phyloP scores from a whole-genome alignment of 2,797 vertebrate species.

The Bryconaethiops microstoma region DNA sequence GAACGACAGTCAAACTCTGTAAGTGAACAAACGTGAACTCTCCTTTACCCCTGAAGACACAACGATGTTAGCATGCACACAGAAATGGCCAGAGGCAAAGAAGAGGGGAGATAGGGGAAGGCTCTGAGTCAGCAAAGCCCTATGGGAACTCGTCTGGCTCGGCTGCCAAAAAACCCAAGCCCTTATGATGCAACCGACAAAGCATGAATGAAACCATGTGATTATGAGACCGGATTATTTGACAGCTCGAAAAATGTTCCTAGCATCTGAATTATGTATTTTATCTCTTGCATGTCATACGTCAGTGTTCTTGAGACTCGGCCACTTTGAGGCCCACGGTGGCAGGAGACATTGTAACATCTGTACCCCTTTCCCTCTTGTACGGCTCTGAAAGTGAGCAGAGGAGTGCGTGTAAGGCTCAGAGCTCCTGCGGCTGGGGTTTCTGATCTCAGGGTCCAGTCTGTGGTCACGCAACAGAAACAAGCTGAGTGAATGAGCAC shows the following conservation, averaged over 20 bases:
- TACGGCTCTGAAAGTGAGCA: slow-evolving; percentile 31
- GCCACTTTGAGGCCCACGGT: slow-evolving; percentile 7
- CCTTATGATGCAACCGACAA: slow-evolving; percentile 68
- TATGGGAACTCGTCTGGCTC: slow-evolving; percentile 60
- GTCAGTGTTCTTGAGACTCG: slow-evolving; percentile 25
- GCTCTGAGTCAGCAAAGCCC: slow-evolving; percentile 70
- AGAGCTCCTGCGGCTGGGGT: slow-evolving; percentile 40
- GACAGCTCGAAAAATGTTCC: slow-evolving; percentile 32
- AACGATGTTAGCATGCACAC: slow-evolving; percentile 67
- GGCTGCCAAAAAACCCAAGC: slow-evolving; percentile 58
- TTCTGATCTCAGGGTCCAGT: slow-evolving; percentile 55
- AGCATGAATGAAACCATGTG: slow-evolving; percentile 61
- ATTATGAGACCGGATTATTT: slow-evolving; percentile 60
- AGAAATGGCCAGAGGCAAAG: slow-evolving; percentile 73
- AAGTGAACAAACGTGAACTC: slow-evolving; percentile 66
- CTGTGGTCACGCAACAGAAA: slow-evolving; percentile 50
- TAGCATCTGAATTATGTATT: slow-evolving; percentile 55
- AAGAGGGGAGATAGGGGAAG: slow-evolving; percentile 48
- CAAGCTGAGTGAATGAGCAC: not conserved
- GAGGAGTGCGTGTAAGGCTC: slow-evolving; percentile 32
- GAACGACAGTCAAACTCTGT: slow-evolving; percentile 61
- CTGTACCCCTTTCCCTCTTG: slow-evolving; percentile 20
- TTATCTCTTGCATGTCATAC: slow-evolving; percentile 22
- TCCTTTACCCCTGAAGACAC: slow-evolving; percentile 67
- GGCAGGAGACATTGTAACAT: slow-evolving; percentile 24